Percentiles rank a stretch among this genome's conserved stretches.
These are phyloP conservation scores for Gryon sp. DNA, from an alignment of 1,140 invertebrate genomes.

Conservation along the genomic window DNA sequence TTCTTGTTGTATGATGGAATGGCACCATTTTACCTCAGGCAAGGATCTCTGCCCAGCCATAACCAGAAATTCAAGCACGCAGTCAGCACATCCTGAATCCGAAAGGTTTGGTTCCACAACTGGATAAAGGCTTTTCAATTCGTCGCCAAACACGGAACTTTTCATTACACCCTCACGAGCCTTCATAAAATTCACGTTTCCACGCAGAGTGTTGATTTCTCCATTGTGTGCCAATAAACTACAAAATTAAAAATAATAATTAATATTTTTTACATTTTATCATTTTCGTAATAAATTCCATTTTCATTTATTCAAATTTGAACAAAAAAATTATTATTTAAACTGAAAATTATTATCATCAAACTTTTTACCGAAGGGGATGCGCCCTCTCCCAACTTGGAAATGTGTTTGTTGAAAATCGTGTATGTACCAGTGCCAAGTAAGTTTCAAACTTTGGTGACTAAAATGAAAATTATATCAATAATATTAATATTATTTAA, in stretches of 20 bases:
- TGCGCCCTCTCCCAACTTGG: constrained; percentile 99
- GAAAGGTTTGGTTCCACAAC: constrained; percentile 98
- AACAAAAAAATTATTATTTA: constrained; percentile 6
- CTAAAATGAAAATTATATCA: constrained; percentile 65
- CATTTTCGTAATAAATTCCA: too few relatives aligned
- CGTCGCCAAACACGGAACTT: constrained; percentile 87
- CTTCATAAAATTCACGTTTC: constrained; percentile 99
- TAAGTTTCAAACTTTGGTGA: constrained; percentile 94
- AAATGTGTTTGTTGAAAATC: constrained; percentile 99
- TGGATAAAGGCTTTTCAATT: constrained; percentile 94
- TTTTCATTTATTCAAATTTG: too few relatives aligned
- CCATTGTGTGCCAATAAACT: constrained; percentile 99
- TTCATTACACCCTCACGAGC: constrained; percentile 99
- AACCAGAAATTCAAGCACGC: constrained; percentile 97
- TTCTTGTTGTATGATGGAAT: too few relatives aligned
- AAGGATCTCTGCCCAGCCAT: constrained; percentile 93
- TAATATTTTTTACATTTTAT: too few relatives aligned
- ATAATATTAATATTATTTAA: too few relatives aligned
- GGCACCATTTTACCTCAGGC: constrained; percentile 95
- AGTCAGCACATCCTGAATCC: constrained; percentile 98
- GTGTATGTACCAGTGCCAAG: constrained; percentile 96
- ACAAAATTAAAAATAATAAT: constrained; percentile 43
- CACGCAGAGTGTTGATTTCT: constrained; percentile 98
- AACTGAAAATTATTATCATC: too few relatives aligned
- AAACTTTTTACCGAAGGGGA: constrained; percentile 89